Percentiles rank a stretch among this genome's conserved stretches.
These are phyloP conservation scores for Zygogramma bicolorata DNA, from an alignment of 2,888 invertebrate genomes.

Conservation along the genomic window DNA sequence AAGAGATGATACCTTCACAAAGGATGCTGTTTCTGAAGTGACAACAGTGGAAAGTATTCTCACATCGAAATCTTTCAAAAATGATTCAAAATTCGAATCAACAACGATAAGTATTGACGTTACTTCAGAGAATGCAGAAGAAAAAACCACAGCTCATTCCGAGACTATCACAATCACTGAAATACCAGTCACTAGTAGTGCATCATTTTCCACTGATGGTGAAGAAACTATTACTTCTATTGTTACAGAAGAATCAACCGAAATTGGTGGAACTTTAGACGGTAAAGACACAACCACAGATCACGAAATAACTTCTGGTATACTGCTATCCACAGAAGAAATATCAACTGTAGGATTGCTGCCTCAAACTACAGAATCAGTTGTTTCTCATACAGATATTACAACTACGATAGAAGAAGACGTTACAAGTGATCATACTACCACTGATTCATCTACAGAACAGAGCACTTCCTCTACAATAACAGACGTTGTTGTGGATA, in stretches of 20 bases:
- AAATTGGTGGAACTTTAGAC: no score
- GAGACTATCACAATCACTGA: conserved; percentile 7
- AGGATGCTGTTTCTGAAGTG: no score
- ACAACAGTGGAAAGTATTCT: neutral
- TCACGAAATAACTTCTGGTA: conserved; percentile 24
- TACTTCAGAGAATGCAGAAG: neutral
- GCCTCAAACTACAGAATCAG: neutral
- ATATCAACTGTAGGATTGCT: neutral
- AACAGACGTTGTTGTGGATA: neutral
- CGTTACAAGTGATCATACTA: neutral
- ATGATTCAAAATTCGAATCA: no score
- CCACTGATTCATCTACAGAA: neutral
- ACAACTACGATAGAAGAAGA: neutral
- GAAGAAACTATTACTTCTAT: neutral
- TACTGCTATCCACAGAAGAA: conserved; percentile 14
- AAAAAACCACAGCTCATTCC: neutral
- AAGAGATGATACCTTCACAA: no score
- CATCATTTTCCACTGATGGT: neutral
- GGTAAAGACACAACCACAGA: conserved; percentile 16
- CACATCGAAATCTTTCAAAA: no score
- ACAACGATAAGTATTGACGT: no score
- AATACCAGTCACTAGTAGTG: neutral
- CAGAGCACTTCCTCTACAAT: neutral
- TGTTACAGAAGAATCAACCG: conserved; percentile 7
- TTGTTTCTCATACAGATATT: neutral